Evolutionary conservation across 2,113 vertebrate genomes (phyloP).

Genomic region (Coregonus clupeaformis): DNA sequence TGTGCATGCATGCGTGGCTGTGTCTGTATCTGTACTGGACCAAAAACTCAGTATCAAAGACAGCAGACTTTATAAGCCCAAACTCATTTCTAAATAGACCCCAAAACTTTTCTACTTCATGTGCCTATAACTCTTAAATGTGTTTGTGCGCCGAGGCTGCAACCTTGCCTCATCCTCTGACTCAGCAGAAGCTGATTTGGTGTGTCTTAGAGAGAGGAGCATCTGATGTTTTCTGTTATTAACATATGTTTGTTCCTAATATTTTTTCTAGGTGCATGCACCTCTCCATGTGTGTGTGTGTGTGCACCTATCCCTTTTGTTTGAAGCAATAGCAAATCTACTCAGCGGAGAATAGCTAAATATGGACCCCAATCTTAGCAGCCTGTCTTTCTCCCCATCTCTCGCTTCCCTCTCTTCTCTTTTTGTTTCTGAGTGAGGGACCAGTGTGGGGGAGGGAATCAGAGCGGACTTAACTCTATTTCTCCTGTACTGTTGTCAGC

Average conservation of each 20-base stretch:
- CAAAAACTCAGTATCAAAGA: too few species aligned
- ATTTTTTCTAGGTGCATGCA: neutral
- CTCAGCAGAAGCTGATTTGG: neutral
- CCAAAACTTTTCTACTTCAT: too few species aligned
- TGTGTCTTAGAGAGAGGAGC: neutral
- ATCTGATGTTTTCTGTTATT: neutral
- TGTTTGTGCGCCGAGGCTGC: neutral
- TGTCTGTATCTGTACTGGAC: neutral
- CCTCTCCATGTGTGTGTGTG: neutral
- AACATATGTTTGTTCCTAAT: neutral
- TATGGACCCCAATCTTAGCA: neutral
- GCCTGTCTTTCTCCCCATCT: neutral
- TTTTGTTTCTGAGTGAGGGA: neutral
- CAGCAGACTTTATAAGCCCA: too few species aligned
- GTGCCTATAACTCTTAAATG: neutral
- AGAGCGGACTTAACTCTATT: conserved; percentile 11
- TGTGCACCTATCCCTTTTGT: neutral
- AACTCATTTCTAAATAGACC: too few species aligned
- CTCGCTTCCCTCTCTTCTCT: neutral
- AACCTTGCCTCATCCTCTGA: neutral
- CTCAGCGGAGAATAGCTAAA: neutral
- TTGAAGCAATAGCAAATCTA: neutral
- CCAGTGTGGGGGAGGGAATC: neutral
- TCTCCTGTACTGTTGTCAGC: conserved; percentile 6
- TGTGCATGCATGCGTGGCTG: neutral